Base-by-base conservation (phyloP, 2,113 vertebrate species). In the Petaurus breviceps region DNA sequence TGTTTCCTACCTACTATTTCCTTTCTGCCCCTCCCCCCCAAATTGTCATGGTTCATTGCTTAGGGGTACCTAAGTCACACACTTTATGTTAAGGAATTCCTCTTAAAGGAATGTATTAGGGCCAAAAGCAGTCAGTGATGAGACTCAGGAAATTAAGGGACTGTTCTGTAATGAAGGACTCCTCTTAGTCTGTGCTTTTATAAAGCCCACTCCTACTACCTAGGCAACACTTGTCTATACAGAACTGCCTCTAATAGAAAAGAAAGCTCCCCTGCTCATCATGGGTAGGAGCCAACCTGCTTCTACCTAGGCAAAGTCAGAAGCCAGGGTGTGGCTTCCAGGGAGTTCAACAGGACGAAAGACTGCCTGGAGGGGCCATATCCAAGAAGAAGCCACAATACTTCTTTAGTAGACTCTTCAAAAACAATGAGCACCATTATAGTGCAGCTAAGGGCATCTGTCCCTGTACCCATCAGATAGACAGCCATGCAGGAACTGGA, bases 391-490 rank as follows among this genome's bases (percentile, higher is more conserved):
- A 92, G 68, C 93, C 92, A 93, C 54, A 93, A 12, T 14, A 91
- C 68, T 92, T 93, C 96, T 97, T 91, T n/a, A 94, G 95, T n/a
- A 23, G 51, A 94, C 50, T 96, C 95, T 96, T 94, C 92, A 24
- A 0, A 68, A 61, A 98, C 97, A 98, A 97, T 98, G 37, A 55
- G 89, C 31, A 49, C 92, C 91, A 94, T 96, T 96, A 93, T 93
- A 55, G 53, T 93, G 37, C 1, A 54, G 95, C 96, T 55, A 31
- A 91, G 90, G 94, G 92, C 95, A 97, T 94, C 54, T 92, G 97
- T 98, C 97, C 91, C 91, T 46, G 0, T 97, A 98, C 98, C 98
- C 97, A 98, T 96, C 47, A 94, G 96, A 96, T 95, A 98, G 98
- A 96, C 96, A 97, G 97, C 97, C 91, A 95, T 92, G 93, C 95